A percentile compares a stretch with the other conserved stretches of the same genome.
phyloP scores from a whole-genome alignment of 1,140 invertebrate species.

The Cydia splendana region DNA sequence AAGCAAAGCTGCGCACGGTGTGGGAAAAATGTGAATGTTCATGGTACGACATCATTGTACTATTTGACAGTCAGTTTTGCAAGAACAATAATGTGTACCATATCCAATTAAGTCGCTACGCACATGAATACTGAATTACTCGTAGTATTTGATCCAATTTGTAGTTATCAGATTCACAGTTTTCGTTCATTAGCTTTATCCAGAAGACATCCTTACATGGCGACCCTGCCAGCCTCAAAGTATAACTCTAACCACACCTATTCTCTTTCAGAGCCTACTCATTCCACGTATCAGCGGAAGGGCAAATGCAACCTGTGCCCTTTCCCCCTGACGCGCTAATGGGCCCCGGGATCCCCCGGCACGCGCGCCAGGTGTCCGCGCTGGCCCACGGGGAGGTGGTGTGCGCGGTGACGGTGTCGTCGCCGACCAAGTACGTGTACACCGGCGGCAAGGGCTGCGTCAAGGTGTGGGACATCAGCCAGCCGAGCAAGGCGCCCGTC shows the following conservation, averaged over 20 bases:
- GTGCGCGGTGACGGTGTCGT: constrained; percentile 95
- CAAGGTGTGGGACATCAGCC: constrained; percentile 96
- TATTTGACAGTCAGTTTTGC: no score
- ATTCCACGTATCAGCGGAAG: constrained; percentile 92
- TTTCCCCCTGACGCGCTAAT: constrained; percentile 97
- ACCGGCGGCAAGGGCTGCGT: constrained; percentile 99
- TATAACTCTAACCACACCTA: background rate
- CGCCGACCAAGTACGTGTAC: constrained; percentile 97
- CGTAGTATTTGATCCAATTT: no score
- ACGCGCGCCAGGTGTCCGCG: constrained; percentile 95
- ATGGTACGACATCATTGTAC: no score
- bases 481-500: constrained; percentile 88
- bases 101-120: no score
- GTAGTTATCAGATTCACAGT: no score
- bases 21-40: no score
- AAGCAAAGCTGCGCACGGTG: no score
- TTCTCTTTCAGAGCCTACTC: constrained; percentile 89
- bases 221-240: background rate
- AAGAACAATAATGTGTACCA: no score
- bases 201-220: background rate
- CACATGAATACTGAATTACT: no score
- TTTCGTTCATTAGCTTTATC: no score
- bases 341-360: constrained; percentile 95
- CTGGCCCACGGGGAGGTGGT: constrained; percentile 96
- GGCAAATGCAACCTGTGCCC: constrained; percentile 94